Evolutionary conservation across 1,140 invertebrate species (phyloP), one percentile per base, ranked within the genome.

Genomic region (Aphidius gifuensis): DNA sequence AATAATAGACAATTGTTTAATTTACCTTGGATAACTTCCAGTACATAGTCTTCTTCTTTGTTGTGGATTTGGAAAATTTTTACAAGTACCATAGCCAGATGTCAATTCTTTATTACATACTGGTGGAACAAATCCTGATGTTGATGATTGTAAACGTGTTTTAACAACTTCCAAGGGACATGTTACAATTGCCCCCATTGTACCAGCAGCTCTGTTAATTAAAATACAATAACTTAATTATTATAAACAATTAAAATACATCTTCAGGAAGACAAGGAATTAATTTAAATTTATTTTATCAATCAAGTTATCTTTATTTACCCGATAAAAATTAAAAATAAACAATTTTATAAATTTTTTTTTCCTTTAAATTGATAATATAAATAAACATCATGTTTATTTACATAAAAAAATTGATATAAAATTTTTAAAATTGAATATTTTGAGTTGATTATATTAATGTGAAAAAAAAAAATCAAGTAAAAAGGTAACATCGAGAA

Each of bases 131-230:
- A 90, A 89, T 40, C 87, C 85, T 45, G 85, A 86, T 45, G 87
- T 87, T 0, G 95, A 97, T 9, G 96, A 98, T 79, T 99, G 97
- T 59, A 98, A 85, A 51, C 97, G 86, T 4, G 97, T 99, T 82
- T 99, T 99, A 5, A 99, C 93, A 60, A 99, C 97, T 84, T 99
- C 97, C 66, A 99, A 82, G 1, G 97, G 97, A 83, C 97, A 99
- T 66, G 97, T 99, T 46, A 97, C 88, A 64, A 98, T 92, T 8
- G 96, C 96, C 64, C 96, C 97, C 47, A 92, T 90, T 38, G 96
- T 99, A 43, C 97, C 96, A 68, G 93, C 97, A 78, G 93, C 86
- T 71, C 96, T 98, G 78, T 23, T 82, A 78, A 71, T 51, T 21
- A 54, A 53, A 39, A 60, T 60, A 48, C 16, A 16, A 16, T 16